A percentile compares a stretch with the other conserved stretches of the same genome.
These are phyloP conservation scores for Engystomops pustulosus DNA, from an alignment of 2,113 vertebrate genomes.

Conservation along the genomic window DNA sequence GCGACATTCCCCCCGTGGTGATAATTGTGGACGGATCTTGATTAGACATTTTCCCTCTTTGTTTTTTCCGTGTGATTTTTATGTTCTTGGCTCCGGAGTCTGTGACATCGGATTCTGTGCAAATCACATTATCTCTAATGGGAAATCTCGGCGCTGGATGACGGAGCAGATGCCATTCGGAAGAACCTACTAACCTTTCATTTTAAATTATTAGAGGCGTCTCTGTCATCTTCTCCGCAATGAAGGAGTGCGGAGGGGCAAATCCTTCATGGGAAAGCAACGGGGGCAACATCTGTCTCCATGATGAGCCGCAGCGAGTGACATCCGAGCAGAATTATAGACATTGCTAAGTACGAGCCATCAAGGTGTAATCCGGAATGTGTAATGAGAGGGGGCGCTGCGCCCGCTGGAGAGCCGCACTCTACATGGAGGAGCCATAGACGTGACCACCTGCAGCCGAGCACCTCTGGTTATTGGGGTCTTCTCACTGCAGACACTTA, in stretches of 20 bases:
- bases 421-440: no score
- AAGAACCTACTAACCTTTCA: conserved; percentile 47
- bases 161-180: conserved; percentile 3
- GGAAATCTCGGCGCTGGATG: conserved; percentile 29
- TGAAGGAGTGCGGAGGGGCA: conserved; percentile 26
- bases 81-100: conserved; percentile 2
- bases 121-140: conserved; percentile 50
- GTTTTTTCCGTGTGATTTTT: conserved; percentile 49
- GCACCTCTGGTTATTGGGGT: no score
- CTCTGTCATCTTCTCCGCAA: conserved; percentile 32
- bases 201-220: conserved; percentile 21
- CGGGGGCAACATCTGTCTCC: conserved; percentile 27
- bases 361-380: neutral
- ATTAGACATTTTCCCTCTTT: conserved; percentile 46
- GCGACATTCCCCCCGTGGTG: conserved; percentile 35
- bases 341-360: conserved; percentile 9
- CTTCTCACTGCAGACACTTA: no score
- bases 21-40: conserved; percentile 48
- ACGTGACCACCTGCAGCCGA: no score
- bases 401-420: no score
- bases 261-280: neutral
- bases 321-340: conserved; percentile 18
- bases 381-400: neutral
- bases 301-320: conserved; percentile 17
- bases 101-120: neutral